Evolutionary conservation across 2,797 vertebrate species (phyloP), one percentile per base, ranked within the genome.

Genomic region (Clarias platycephalus): DNA sequence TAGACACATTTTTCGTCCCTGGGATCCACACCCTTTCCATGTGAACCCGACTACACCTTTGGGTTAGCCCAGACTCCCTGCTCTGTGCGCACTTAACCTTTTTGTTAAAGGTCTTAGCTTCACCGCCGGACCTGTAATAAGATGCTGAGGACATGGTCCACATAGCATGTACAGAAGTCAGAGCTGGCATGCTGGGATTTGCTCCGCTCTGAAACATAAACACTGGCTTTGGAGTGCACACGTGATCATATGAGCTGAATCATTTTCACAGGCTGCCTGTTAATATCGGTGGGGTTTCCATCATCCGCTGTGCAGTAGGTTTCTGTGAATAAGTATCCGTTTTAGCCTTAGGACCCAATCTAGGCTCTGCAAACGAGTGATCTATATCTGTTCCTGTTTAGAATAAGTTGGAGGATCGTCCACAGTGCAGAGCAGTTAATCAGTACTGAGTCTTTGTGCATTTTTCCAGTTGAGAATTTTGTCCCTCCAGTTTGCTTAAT

Each of bases 61-160:
- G 26, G 77, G 76, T 89, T 77, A 82, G 77, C 64, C 70, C 55
- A 63, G 72, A 68, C 64, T 84, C 80, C 83, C 34, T 53, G 0
- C 4, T 44, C 49, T 55, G 18, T 28, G 22, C 80, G 70, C 79
- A 66, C 55, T 87, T 87, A 89, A 85, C 88, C 87, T 87, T 81
- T 83, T 84, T 83, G 77, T 68, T 84, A 85, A 89, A 53, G 49
- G 12, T 53, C 49, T 53, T 78, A 85, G 87, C 84, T 85, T 84
- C 67, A 85, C 83, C 5, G 22, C 79, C 66, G 82, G 40, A 83
- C 64, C 70, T 77, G 80, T 90, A 89, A 90, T 90, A 86, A 89
- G 83, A 83, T 87, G 88, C 83, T 80, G 80, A 87, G 66, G 86
- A 85, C 53, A 75, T 83, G 22, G 87, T 85, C 55, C 80, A 77